Evolutionary conservation across 1,140 invertebrate species (phyloP).

Genomic region (Archegozetes longisetosus): DNA sequence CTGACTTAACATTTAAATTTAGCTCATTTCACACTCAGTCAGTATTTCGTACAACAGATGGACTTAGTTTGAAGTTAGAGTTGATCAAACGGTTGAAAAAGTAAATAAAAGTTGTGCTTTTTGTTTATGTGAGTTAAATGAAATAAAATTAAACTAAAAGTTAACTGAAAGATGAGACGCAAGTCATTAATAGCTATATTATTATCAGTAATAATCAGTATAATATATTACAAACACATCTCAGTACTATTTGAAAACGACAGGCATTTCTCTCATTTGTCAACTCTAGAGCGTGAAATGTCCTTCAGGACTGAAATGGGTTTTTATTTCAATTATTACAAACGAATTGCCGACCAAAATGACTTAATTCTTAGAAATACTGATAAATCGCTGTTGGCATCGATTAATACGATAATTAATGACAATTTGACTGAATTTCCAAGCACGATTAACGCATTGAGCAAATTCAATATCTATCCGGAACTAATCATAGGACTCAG

Average conservation of each 20-base stretch:
- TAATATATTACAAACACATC: neutral
- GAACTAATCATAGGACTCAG: constrained; percentile 40
- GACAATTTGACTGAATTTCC: constrained; percentile 66
- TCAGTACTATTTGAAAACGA: constrained; percentile 52
- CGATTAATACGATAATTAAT: constrained; percentile 38
- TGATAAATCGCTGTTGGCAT: neutral
- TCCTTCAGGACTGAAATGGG: constrained; percentile 65
- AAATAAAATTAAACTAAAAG: no score
- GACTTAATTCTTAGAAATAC: neutral
- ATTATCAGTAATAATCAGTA: neutral
- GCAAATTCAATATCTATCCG: constrained; percentile 63
- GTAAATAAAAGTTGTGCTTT: no score
- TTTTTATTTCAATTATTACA: constrained; percentile 74
- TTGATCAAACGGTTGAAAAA: no score
- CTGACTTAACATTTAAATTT: no score
- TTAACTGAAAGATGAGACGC: no score
- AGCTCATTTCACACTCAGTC: no score
- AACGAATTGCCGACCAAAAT: constrained; percentile 48
- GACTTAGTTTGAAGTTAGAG: no score
- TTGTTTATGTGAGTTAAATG: no score
- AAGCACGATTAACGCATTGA: constrained; percentile 55
- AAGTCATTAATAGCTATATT: no score
- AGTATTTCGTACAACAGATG: no score
- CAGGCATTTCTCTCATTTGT: constrained; percentile 62
- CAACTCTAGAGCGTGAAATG: constrained; percentile 61